phyloP scores from a whole-genome alignment of 2,113 vertebrate genomes.

The Sander lucioperca region DNA sequence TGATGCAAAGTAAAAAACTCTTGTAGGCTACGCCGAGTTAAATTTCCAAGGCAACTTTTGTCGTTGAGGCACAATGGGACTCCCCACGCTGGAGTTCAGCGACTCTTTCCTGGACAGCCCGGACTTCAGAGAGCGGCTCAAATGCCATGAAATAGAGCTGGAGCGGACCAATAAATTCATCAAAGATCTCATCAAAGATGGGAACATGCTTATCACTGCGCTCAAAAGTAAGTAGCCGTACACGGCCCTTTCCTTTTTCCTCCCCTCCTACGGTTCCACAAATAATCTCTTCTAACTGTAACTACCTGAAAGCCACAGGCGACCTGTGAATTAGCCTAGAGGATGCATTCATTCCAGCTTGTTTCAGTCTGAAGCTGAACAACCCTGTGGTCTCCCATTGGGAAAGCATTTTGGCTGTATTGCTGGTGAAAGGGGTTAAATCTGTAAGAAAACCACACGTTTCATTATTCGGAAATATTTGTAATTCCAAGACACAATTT shows the following conservation, averaged over 20 bases:
- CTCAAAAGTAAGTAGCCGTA: slow-evolving; percentile 89
- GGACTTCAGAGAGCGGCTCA: slow-evolving; percentile 96
- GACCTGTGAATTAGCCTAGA: slow-evolving; percentile 7
- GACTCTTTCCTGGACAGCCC: slow-evolving; percentile 96
- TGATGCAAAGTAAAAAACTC: slow-evolving; percentile 42
- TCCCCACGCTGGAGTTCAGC: slow-evolving; percentile 97
- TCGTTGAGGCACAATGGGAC: slow-evolving; percentile 86
- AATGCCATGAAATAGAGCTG: slow-evolving; percentile 95
- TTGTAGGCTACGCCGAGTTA: not conserved
- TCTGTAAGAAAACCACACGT: not conserved
- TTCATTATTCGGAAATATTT: slow-evolving; percentile 3
- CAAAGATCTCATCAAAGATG: slow-evolving; percentile 97
- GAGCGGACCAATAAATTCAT: slow-evolving; percentile 98
- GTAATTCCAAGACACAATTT: not conserved
- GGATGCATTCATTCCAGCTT: slow-evolving; percentile 32
- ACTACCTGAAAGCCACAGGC: slow-evolving; percentile 39
- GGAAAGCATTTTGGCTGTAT: not conserved
- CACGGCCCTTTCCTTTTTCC: not conserved
- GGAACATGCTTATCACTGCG: slow-evolving; percentile 92
- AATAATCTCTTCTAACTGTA: not conserved
- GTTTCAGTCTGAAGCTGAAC: not conserved
- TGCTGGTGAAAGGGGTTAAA: slow-evolving; percentile 16
- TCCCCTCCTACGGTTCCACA: not conserved
- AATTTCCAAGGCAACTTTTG: not conserved
- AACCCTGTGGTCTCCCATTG: not conserved